A percentile compares a stretch with the other conserved stretches of the same genome.
These are phyloP conservation scores for Diorhabda sublineata DNA, from an alignment of 1,140 invertebrate species.

Conservation along the genomic window DNA sequence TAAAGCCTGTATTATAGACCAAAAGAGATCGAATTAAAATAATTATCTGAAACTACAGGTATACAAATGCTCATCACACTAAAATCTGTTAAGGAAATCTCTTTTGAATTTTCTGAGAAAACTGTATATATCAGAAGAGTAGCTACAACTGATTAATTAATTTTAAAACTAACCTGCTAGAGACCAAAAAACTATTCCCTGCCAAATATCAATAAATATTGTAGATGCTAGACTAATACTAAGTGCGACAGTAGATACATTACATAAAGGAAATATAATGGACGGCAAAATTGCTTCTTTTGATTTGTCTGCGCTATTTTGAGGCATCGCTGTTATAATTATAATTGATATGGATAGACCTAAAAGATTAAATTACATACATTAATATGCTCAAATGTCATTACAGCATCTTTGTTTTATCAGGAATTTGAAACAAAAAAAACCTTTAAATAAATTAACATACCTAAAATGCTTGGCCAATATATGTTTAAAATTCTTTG, in stretches of 20 bases:
- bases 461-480: constrained; percentile 27
- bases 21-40: too few relatives aligned
- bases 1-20: too few relatives aligned
- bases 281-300: constrained; percentile 23
- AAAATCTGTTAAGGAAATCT: too few relatives aligned
- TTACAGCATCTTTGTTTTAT: neutral
- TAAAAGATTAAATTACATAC: constrained; percentile 5
- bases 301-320: constrained; percentile 25
- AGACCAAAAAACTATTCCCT: constrained; percentile 27
- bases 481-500: constrained; percentile 18
- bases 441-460: constrained; percentile 1
- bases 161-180: constrained; percentile 21
- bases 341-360: constrained; percentile 14
- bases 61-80: too few relatives aligned
- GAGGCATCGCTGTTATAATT: constrained; percentile 23
- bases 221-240: constrained; percentile 21
- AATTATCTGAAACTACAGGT: too few relatives aligned
- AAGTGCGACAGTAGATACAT: constrained; percentile 18
- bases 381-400: neutral
- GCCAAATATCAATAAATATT: constrained; percentile 24
- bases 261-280: constrained; percentile 20
- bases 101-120: too few relatives aligned
- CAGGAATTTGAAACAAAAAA: neutral
- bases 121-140: too few relatives aligned
- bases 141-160: too few relatives aligned